These are phyloP conservation scores for Bufotes viridis DNA, from an alignment of 2,797 vertebrate species.

Conservation along the genomic window DNA sequence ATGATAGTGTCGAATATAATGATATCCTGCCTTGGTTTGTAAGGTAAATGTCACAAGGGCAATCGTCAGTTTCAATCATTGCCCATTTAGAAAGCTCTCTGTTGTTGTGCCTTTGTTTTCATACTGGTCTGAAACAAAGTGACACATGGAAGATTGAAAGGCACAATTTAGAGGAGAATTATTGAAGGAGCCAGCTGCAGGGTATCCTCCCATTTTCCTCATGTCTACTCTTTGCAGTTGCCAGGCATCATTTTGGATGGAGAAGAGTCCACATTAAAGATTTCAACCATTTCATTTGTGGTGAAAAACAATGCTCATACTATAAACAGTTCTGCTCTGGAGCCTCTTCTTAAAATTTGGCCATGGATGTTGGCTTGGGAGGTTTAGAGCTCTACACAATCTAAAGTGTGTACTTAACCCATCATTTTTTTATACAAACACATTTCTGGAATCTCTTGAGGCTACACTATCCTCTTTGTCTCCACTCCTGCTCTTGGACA, in stretches of 20 bases:
- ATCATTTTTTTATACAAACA: not conserved
- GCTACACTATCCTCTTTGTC: too few relatives aligned
- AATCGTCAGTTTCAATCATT: slow-evolving; percentile 46
- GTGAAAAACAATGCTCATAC: not conserved
- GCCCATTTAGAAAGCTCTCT: slow-evolving; percentile 52
- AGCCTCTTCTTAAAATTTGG: not conserved
- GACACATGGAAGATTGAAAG: slow-evolving; percentile 52
- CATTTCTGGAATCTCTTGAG: too few relatives aligned
- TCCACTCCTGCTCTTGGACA: too few relatives aligned
- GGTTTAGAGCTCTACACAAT: not conserved
- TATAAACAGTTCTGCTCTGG: not conserved
- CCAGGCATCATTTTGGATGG: slow-evolving; percentile 8
- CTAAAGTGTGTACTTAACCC: not conserved
- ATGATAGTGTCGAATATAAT: slow-evolving; percentile 48
- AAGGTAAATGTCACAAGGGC: slow-evolving; percentile 48
- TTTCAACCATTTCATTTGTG: not conserved
- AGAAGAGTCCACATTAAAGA: not conserved
- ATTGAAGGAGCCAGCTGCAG: slow-evolving; percentile 32
- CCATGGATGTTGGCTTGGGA: not conserved
- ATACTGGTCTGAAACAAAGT: slow-evolving; percentile 49
- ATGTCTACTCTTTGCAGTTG: not conserved
- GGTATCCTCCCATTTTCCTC: slow-evolving; percentile 15
- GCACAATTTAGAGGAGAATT: slow-evolving; percentile 43
- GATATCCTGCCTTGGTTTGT: slow-evolving; percentile 50
- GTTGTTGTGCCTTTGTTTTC: slow-evolving; percentile 15